phyloP scores from a whole-genome alignment of 1,140 invertebrate genomes.

The Heliconius himera region DNA sequence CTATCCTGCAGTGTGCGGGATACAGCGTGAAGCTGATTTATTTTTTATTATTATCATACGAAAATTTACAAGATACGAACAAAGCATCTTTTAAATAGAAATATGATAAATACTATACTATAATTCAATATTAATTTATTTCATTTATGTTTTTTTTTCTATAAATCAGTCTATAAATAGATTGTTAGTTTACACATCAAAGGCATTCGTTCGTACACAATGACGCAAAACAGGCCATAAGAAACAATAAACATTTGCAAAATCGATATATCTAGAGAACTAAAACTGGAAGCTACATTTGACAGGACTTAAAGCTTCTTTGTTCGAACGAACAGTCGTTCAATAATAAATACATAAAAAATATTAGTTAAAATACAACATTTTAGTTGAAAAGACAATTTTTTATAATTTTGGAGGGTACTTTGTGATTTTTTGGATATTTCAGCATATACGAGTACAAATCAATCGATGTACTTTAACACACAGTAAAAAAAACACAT shows the following conservation, averaged over 20 bases:
- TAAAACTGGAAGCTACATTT: neutral
- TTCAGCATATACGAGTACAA: neutral
- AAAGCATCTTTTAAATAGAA: neutral
- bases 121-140: neutral
- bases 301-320: conserved; percentile 4
- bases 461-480: neutral
- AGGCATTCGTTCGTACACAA: neutral
- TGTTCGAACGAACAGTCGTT: neutral
- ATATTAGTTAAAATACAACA: neutral
- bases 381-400: neutral
- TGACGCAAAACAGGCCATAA: conserved; percentile 1
- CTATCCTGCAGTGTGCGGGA: too few relatives aligned
- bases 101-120: neutral
- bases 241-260: conserved; percentile 1
- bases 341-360: neutral
- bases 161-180: neutral
- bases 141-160: neutral
- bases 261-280: conserved; percentile 13
- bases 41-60: neutral
- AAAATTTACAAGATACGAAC: neutral
- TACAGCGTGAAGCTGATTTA: too few relatives aligned
- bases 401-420: neutral
- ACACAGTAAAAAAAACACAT: neutral
- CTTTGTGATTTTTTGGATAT: neutral
- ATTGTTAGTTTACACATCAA: neutral